Evolutionary conservation across 2,797 vertebrate species (phyloP).

Genomic region (Macrochelys suwanniensis): DNA sequence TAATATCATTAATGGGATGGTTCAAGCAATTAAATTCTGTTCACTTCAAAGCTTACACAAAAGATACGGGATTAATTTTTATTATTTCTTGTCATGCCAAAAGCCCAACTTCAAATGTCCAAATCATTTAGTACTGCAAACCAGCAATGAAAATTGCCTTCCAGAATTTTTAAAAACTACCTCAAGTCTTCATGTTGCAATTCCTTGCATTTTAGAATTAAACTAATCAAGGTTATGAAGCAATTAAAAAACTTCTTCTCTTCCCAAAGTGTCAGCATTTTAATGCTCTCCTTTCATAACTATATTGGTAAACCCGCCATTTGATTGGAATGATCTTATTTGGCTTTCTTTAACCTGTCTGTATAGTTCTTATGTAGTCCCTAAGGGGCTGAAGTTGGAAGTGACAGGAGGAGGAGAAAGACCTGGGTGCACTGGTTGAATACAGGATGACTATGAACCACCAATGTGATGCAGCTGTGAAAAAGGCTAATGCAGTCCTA

Average conservation of each 20-base stretch:
- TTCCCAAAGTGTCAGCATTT: not conserved
- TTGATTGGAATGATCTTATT: not conserved
- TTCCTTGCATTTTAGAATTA: not conserved
- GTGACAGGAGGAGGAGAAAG: not conserved
- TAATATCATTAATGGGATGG: not conserved
- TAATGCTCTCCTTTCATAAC: constrained; percentile 35
- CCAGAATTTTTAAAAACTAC: not conserved
- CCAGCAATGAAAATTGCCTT: not conserved
- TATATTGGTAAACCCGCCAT: constrained; percentile 17
- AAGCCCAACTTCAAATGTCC: not conserved
- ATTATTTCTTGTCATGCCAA: not conserved
- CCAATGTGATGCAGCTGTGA: not conserved
- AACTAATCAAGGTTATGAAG: constrained; percentile 31
- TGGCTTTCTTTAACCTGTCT: constrained; percentile 11
- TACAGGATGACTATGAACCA: not conserved
- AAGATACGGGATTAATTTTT: not conserved
- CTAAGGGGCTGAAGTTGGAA: not conserved
- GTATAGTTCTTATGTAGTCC: accelerated
- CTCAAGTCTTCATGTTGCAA: not conserved
- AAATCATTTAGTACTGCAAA: not conserved
- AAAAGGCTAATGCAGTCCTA: not conserved
- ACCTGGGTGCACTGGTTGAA: not conserved
- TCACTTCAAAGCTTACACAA: accelerated
- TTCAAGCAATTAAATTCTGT: not conserved
- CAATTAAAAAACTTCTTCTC: constrained; percentile 36